Evolutionary conservation across 2,888 invertebrate genomes (phyloP).

Genomic region (Lypha dubia): DNA sequence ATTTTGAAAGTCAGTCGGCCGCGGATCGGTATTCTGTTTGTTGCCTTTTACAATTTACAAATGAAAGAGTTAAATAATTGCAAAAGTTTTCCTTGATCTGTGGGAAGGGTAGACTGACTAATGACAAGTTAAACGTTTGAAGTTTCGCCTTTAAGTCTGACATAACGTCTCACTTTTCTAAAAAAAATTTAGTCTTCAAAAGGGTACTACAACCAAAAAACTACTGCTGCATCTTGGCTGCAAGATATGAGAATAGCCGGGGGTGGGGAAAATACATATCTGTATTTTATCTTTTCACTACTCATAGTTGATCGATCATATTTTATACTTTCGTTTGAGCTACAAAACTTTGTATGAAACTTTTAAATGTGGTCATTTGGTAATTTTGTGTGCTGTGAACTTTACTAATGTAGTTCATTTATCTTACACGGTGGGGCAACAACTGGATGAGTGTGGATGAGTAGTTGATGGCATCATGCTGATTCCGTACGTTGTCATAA

Average conservation of each 20-base stretch:
- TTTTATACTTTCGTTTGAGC: slow-evolving; percentile 41
- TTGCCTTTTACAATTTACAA: slow-evolving; percentile 32
- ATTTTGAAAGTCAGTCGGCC: slow-evolving; percentile 72
- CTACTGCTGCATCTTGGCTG: slow-evolving; percentile 41
- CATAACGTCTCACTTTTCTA: slow-evolving; percentile 67
- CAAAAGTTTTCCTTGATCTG: slow-evolving; percentile 52
- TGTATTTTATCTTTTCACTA: slow-evolving; percentile 1
- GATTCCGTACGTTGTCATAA: slow-evolving; percentile 81
- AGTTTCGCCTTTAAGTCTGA: slow-evolving; percentile 61
- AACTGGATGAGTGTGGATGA: slow-evolving; percentile 28
- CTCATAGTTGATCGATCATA: slow-evolving; percentile 21
- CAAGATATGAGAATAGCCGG: slow-evolving; percentile 3
- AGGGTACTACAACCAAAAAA: slow-evolving; percentile 38
- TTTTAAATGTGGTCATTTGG: slow-evolving; percentile 60
- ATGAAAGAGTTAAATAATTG: slow-evolving; percentile 61
- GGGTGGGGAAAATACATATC: too few species aligned
- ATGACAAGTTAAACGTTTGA: slow-evolving; percentile 68
- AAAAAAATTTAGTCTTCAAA: slow-evolving; percentile 68
- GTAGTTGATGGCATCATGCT: slow-evolving; percentile 73
- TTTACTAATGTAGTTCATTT: slow-evolving; percentile 72
- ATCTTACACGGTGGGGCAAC: slow-evolving; percentile 64
- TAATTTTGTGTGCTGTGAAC: slow-evolving; percentile 70
- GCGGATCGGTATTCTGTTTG: slow-evolving; percentile 22
- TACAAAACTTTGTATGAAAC: slow-evolving; percentile 23
- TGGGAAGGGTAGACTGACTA: slow-evolving; percentile 62